These are phyloP conservation scores for Drosophila barbarae DNA, from an alignment of 2,888 invertebrate genomes.

Conservation along the genomic window DNA sequence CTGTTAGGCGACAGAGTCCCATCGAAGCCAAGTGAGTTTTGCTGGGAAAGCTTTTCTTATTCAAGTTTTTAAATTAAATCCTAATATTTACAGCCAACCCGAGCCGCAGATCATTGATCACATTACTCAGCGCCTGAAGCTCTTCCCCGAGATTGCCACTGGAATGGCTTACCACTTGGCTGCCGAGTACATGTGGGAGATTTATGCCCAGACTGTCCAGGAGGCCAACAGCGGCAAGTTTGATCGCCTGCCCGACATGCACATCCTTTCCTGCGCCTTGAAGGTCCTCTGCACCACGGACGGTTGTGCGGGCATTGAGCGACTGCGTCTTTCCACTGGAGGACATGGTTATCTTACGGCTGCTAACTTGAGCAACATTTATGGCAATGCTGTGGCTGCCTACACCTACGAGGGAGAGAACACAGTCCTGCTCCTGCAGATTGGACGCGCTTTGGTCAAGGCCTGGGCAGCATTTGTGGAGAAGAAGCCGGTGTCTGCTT, in stretches of 20 bases:
- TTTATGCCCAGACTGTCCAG: conserved; percentile 89
- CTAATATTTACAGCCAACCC: conserved; percentile 82
- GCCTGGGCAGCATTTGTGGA: conserved; percentile 85
- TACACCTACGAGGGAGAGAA: conserved; percentile 98
- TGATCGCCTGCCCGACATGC: conserved; percentile 89
- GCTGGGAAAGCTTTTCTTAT: conserved; percentile 54
- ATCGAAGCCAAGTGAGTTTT: conserved; percentile 87
- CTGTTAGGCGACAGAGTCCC: conserved; percentile 92
- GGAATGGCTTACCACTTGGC: conserved; percentile 88
- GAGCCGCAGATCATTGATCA: conserved; percentile 95
- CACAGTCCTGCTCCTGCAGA: conserved; percentile 93
- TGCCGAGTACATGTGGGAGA: conserved; percentile 88
- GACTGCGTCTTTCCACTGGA: conserved; percentile 92
- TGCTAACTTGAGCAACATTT: conserved; percentile 91
- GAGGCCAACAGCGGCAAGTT: conserved; percentile 89
- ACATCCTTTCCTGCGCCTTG: conserved; percentile 92
- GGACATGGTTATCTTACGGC: conserved; percentile 96
- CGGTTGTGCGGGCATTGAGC: conserved; percentile 88
- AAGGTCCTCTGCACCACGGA: conserved; percentile 91
- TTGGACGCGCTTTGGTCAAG: conserved; percentile 90
- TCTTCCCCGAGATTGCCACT: conserved; percentile 90
- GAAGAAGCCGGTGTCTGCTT: conserved; percentile 83
- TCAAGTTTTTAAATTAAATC: rapidly evolving
- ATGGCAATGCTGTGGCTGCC: conserved; percentile 90
- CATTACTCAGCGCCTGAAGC: conserved; percentile 94